Evolutionary conservation across 2,888 invertebrate genomes (phyloP), one percentile per base, ranked within the genome.

Genomic region (Orthonychiurus folsomi): DNA sequence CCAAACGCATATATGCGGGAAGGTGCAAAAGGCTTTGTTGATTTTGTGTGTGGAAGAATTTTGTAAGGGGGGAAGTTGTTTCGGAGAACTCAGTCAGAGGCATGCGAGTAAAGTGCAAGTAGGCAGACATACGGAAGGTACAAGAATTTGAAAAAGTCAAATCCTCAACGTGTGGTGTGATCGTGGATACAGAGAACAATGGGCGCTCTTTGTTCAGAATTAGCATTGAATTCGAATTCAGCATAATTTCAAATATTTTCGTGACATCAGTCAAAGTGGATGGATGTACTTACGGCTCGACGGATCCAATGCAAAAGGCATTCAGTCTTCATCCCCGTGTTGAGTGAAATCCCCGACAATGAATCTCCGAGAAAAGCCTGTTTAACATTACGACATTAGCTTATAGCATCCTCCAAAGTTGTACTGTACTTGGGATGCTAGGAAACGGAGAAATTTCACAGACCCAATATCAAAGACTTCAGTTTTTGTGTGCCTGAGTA

Each of bases 261-360:
- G 37, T 37, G 37, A 37, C 37, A 37, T 37, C 9, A 37, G 9
- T 37, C n/a, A n/a, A n/a, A n/a, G n/a, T n/a, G n/a, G n/a, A n/a
- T n/a, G n/a, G n/a, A n/a, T n/a, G n/a, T n/a, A n/a, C n/a, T n/a
- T n/a, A n/a, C n/a, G n/a, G n/a, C n/a, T n/a, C n/a, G n/a, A n/a
- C n/a, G n/a, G n/a, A n/a, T 37, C 9, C 37, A 37, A 37, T 37
- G 37, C 37, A 37, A 37, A 15, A 5, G 37, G 37, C 37, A 37
- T 37, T 37, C 37, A 37, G 15, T 15, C 37, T 9, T 9, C 37
- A 37, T 37, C 37, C 37, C 5, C 15, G 37, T 37, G 37, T 37
- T 37, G 37, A 37, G 37, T 37, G 37, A 37, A 37, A 37, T 37
- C 37, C n/a, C n/a, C 37, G 37, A 37, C 37, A 37, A 37, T 37